Evolutionary conservation across 2,113 vertebrate genomes (phyloP), one percentile per base, ranked within the genome.

Genomic region (Smithornis capensis): DNA sequence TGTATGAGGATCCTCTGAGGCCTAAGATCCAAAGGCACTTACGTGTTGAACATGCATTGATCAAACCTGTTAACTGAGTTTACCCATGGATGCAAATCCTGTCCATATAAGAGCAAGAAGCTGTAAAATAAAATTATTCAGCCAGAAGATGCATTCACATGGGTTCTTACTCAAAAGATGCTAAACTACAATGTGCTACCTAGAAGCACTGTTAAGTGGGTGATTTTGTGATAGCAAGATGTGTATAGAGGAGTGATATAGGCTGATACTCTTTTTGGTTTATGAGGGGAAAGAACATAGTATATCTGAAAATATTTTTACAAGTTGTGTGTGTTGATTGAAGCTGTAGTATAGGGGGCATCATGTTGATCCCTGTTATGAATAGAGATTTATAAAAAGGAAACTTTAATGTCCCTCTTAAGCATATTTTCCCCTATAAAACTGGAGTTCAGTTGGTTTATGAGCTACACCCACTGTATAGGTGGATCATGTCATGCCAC

Each of bases 21-120:
- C 71, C 15, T 24, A 4, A 70, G 49, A 71, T 77, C 53, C 75
- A 71, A 67, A 50, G 44, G 14, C 45, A 50, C 42, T 81, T 86
- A 52, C 9, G 7, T 31, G n/a, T 27, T 81, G 50, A 70, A 42
- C 60, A 40, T 0, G 0, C 45, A 53, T 31, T 64, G n/a, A 89
- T 70, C 60, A 87, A 75, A 84, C 27, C 27, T 4, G 0, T 45
- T 78, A 40, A 24, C 55, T 73, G 29, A 56, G 28, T 52, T 75
- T 56, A 70, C 31, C 19, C 57, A 7, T 9, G 57, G 29, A 31
- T 35, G 24, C 38, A 83, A 71, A 89, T 89, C 64, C 64, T 92
- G 31, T 69, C 82, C 60, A 35, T 12, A 11, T 1, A 52, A 59
- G 37, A 87, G 45, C 22, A 71, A 44, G 44, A 37, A 83, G 60